Conservation (phyloP, 64 coral and sea anemone species). For the Platygyra sinensis region DNA sequence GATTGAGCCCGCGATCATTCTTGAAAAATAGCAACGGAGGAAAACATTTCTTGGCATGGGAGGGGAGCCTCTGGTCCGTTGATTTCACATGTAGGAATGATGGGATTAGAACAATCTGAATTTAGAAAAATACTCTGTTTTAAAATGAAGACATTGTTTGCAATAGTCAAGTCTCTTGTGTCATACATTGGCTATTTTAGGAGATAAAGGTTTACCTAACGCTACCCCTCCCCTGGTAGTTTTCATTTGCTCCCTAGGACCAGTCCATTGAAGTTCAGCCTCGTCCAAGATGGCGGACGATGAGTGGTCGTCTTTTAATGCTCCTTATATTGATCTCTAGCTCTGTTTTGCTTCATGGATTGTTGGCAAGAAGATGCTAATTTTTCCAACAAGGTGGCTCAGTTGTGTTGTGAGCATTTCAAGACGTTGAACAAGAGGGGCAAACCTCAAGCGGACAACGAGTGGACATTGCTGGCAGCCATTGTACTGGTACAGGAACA, state of each 20-base stretch:
- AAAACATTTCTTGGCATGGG: not conserved
- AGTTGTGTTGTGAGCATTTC: conserved; percentile 72
- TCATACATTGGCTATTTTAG: too few species aligned
- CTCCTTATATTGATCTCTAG: too few species aligned
- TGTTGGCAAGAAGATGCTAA: conserved; percentile 54
- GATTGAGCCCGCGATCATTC: conserved; percentile 64
- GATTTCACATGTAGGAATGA: not conserved
- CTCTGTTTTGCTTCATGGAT: not conserved
- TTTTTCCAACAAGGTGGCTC: conserved; percentile 60
- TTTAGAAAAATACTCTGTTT: too few species aligned
- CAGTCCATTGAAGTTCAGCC: not conserved
- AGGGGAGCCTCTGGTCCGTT: not conserved
- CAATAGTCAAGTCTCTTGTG: too few species aligned
- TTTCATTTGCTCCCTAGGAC: not conserved
- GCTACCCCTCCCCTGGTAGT: not conserved
- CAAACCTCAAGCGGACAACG: conserved; percentile 70
- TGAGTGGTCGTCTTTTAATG: not conserved
- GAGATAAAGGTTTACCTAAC: too few species aligned
- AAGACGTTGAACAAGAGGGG: conserved; percentile 83
- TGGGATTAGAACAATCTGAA: not conserved
- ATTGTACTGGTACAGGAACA: conserved; percentile 65
- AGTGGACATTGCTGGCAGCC: conserved; percentile 90
- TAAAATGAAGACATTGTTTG: too few species aligned
- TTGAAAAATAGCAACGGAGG: not conserved
- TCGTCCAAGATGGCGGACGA: conserved; percentile 61